Evolutionary conservation across 2,797 vertebrate genomes (phyloP).

Genomic region (Channallabes apus): DNA sequence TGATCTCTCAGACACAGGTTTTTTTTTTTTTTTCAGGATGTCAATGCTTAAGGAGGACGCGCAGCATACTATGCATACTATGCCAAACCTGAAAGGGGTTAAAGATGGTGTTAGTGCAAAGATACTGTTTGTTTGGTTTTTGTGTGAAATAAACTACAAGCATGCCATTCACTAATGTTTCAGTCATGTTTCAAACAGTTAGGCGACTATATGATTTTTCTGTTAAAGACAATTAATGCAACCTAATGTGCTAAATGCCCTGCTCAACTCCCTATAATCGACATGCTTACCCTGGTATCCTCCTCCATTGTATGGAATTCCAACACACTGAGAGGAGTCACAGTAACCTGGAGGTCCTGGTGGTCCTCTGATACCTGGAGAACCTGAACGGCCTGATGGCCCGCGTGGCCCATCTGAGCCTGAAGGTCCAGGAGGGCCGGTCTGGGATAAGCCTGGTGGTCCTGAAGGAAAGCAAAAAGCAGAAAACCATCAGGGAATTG

Average conservation of each 20-base stretch:
- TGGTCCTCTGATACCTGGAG: slow-evolving; percentile 89
- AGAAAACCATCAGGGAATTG: slow-evolving; percentile 42
- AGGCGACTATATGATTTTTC: neutral
- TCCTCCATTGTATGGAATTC: slow-evolving; percentile 98
- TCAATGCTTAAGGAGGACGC: slow-evolving; percentile 97
- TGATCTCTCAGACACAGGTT: slow-evolving; percentile 96
- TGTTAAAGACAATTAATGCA: slow-evolving; percentile 6
- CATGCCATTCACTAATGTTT: slow-evolving; percentile 41
- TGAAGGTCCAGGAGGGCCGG: slow-evolving; percentile 86
- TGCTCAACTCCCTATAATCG: slow-evolving; percentile 9
- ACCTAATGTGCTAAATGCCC: neutral
- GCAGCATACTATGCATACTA: slow-evolving; percentile 93
- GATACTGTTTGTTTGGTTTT: slow-evolving; percentile 52
- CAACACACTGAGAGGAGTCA: slow-evolving; percentile 97
- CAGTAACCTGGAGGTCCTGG: slow-evolving; percentile 94
- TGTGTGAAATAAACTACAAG: slow-evolving; percentile 43
- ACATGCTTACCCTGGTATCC: slow-evolving; percentile 90
- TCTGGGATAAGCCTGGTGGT: slow-evolving; percentile 91
- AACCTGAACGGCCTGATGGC: slow-evolving; percentile 90
- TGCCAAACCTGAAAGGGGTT: slow-evolving; percentile 98
- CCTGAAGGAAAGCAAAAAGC: slow-evolving; percentile 71
- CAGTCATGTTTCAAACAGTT: slow-evolving; percentile 13
- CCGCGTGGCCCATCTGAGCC: slow-evolving; percentile 90
- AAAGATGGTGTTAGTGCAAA: slow-evolving; percentile 89
- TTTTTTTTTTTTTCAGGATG: slow-evolving; percentile 74